These are phyloP conservation scores for Calameuta filiformis DNA, from an alignment of 2,888 invertebrate genomes.

Conservation along the genomic window DNA sequence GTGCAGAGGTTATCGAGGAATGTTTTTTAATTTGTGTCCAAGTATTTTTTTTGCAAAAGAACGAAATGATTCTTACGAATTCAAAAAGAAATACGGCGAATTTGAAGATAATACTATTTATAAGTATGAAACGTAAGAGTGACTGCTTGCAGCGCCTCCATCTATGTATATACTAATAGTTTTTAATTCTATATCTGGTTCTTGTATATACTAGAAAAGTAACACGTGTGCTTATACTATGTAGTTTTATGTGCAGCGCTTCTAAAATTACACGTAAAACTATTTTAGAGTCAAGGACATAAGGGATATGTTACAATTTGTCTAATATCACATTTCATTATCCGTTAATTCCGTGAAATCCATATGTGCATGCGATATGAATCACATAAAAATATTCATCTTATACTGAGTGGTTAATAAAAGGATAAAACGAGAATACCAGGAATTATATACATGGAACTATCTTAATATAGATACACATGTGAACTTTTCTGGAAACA, in stretches of 20 bases:
- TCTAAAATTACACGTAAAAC: background rate
- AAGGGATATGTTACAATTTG: background rate
- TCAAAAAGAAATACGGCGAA: background rate
- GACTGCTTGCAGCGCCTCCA: background rate
- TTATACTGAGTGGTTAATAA: background rate
- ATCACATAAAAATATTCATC: background rate
- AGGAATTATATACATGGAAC: background rate
- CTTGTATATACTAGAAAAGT: background rate
- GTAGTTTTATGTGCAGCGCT: background rate
- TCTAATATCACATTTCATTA: background rate
- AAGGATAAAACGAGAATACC: background rate
- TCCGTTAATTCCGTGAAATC: background rate
- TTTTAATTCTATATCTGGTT: background rate
- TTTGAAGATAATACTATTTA: background rate
- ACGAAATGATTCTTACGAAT: background rate
- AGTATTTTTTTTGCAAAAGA: background rate
- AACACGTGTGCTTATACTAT: background rate
- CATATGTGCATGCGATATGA: background rate
- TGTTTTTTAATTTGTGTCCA: background rate
- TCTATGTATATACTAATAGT: background rate
- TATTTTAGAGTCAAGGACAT: background rate
- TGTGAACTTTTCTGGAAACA: background rate
- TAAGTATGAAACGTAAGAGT: background rate
- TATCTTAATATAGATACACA: background rate
- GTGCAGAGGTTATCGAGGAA: background rate